Evolutionary conservation across 2,888 invertebrate genomes (phyloP), one percentile per base, ranked within the genome.

Genomic region (Scrobipalpa costella): DNA sequence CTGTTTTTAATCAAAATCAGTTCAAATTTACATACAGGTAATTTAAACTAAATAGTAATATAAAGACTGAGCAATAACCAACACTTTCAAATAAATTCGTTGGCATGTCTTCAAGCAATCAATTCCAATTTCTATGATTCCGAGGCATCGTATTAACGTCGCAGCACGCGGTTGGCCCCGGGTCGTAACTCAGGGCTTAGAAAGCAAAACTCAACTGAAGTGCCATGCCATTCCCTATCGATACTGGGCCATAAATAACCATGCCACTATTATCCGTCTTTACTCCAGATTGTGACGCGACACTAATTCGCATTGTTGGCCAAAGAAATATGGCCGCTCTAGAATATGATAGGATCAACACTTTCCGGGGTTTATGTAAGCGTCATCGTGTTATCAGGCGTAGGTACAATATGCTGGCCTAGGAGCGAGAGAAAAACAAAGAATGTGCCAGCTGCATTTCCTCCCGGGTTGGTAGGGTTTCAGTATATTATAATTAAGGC

Each of bases 181-280:
- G 71, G 67, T 75, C 83, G 77, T 87, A 84, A 83, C 74, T 86
- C 78, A 77, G 67, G 75, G 85, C 83, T 88, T 87, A 86, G 88
- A 87, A 86, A 88, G 88, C 77, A 73, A 77, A 78, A 77, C 75
- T 66, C 71, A 13, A 21, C 50, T 52, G 50, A 52, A 52, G 21
- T 61, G 76, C 78, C 79, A 77, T 61, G 76, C 78, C 79, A 77
- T 78, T 77, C 75, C 71, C 55, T 55, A 55, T 33, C 55, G 55
- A 55, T 27, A 15, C 11, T 27, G 73, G 76, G 66, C 66, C 57
- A 70, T 85, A 84, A 85, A 85, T 85, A 83, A 80, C 75, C 63
- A 72, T 76, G 74, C 73, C 72, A 74, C 76, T 74, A 83, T 83
- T 82, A 85, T 83, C 83, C 81, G 81, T 78, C 80, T 82, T 81